phyloP scores from a whole-genome alignment of 1,140 invertebrate species.

The Asbolus verrucosus region DNA sequence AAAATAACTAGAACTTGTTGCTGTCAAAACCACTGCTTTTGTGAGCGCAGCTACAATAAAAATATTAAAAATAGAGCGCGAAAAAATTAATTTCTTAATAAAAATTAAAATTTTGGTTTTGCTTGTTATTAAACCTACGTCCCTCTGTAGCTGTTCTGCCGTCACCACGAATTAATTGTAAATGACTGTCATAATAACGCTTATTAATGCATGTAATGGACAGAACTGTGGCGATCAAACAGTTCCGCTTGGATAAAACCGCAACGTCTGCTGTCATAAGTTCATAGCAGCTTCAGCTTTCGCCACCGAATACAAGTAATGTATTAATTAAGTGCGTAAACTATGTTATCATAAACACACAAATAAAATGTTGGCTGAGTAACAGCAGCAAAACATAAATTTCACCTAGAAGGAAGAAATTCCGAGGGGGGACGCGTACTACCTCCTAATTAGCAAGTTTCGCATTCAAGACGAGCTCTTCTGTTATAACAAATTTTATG shows the following conservation, averaged over 20 bases:
- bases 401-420: constrained; percentile 2
- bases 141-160: no score
- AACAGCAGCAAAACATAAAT: constrained; percentile 23
- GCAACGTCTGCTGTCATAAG: constrained; percentile 8
- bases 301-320: constrained; percentile 10
- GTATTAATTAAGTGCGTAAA: constrained; percentile 22
- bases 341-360: constrained; percentile 27
- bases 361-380: constrained; percentile 17
- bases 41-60: no score
- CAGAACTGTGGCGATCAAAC: constrained; percentile 1
- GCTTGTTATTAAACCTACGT: no score
- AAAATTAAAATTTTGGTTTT: no score
- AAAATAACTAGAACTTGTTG: no score
- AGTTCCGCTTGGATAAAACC: not conserved
- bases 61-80: no score
- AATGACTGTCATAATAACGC: not conserved
- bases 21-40: no score
- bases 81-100: constrained; percentile 16
- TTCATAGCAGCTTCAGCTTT: constrained; percentile 4
- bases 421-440: not conserved
- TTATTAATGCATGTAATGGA: not conserved
- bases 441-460: constrained; percentile 21
- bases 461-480: constrained; percentile 5
- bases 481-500: constrained; percentile 1
- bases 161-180: no score